Base-by-base conservation (phyloP, 2,888 invertebrate genomes). In the Zygogramma bicolorata region DNA sequence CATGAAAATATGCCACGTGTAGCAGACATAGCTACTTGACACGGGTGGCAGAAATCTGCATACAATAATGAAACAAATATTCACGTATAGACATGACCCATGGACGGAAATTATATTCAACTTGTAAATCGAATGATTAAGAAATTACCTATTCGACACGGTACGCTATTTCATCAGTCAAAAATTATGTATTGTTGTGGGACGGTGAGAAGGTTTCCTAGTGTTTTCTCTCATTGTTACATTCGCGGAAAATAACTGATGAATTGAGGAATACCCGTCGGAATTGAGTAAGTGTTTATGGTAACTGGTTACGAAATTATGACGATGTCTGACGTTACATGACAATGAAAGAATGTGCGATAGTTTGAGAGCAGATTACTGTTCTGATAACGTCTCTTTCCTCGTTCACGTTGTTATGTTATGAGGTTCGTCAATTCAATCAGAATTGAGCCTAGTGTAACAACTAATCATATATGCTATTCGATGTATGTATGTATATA, bases 31-130 rank as follows among this genome's bases (percentile, higher is more conserved):
- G 53, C 46, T 46, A 46, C 46, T 53, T 53, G 6, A 53, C 53
- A 27, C n/a, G 22, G n/a, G 25, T 53, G 53, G 53, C 25, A 27
- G 6, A 53, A 25, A 53, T 53, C 53, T 53, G 53, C 53, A 53
- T 53, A 53, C 53, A 53, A 53, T 53, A 27, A 46, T 20, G 46
- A 46, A 53, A 53, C n/a, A 15, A 53, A 53, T 53, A 53, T 25
- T 53, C 53, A 53, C 53, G 53, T 53, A n/a, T n/a, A 53, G 25
- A 53, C 27, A 13, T 53, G 22, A 53, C 53, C 46, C 46, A 8
- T 22, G 46, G 46, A 20, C 46, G 46, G 46, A 46, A 46, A 22
- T 18, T 46, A 46, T 46, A 46, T 46, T 46, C 20, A 18, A 46
- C 20, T 46, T 46, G 46, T 20, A 46, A 46, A 46, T 20, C 25